A percentile compares a stretch with the other conserved stretches of the same genome.
phyloP scores from a whole-genome alignment of 2,113 vertebrate species.

The Deroptyus accipitrinus region DNA sequence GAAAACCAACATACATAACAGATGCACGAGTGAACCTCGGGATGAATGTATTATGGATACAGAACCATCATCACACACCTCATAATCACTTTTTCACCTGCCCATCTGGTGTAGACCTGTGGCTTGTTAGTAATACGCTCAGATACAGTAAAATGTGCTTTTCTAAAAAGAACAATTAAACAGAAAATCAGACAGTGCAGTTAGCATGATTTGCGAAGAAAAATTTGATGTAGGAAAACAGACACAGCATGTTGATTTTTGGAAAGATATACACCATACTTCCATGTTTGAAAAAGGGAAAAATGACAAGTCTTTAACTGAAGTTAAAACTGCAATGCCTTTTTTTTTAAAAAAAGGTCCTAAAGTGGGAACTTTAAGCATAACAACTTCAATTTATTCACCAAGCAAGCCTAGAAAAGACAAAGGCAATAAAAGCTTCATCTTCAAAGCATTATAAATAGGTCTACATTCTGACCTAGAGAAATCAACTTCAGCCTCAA shows the following conservation, averaged over 20 bases:
- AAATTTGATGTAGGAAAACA: background rate
- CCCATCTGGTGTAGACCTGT: slow-evolving; percentile 78
- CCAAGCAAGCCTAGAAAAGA: background rate
- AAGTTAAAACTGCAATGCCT: background rate
- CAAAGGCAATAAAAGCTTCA: background rate
- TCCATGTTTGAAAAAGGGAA: background rate
- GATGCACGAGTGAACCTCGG: slow-evolving; percentile 69
- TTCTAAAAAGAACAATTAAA: slow-evolving; percentile 67
- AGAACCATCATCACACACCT: slow-evolving; percentile 70
- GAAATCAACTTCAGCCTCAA: background rate
- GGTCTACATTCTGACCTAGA: background rate
- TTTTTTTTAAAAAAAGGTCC: background rate
- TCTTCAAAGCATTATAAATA: background rate
- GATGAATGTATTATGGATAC: slow-evolving; percentile 68
- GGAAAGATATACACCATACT: background rate
- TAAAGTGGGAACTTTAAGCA: accelerated
- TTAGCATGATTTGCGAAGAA: accelerated
- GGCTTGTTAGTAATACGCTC: slow-evolving; percentile 64
- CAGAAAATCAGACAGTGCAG: background rate
- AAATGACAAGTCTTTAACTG: background rate
- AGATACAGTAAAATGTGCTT: slow-evolving; percentile 16
- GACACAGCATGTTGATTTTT: background rate
- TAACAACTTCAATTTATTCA: background rate
- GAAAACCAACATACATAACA: slow-evolving; percentile 69
- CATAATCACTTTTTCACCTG: slow-evolving; percentile 80